Base-by-base conservation (phyloP, 2,888 invertebrate genomes). In the Halictus ligatus region DNA sequence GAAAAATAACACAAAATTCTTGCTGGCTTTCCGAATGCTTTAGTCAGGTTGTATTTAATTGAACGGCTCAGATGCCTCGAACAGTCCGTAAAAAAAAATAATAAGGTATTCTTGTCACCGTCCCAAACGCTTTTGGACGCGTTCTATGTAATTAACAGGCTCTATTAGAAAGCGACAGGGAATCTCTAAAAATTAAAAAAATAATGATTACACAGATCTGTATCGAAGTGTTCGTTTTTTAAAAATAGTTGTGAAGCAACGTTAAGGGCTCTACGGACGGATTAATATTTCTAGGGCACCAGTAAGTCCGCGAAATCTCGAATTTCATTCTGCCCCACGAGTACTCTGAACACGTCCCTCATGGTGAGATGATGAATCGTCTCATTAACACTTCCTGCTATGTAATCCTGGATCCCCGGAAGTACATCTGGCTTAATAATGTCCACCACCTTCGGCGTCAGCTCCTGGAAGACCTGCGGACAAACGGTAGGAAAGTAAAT, bases 401-500 rank as follows among this genome's bases (percentile, higher is more conserved):
- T 91, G 79, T 91, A 93, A 58, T 93, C 91, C 83, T 93, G 91
- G 75, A 94, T 93, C 46, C 87, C 91, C 12, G 94, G 94, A 76
- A 94, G 81, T 80, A 94, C 87, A 73, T 94, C 94, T 15, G 94
- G 94, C 79, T 94, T 94, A 73, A 94, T 90, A 64, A 94, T 90
- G 73, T 94, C 93, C 60, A 94, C 15, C n/a, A 92, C 93, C 78
- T 93, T 90, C 6, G 94, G 94, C 15, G 92, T 91, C 43, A 94
- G 80, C 60, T 94, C 92, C 71, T 92, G 89, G 35, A 94, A 92
- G 21, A 94, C 94, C 94, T 94, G 83, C 35, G 48, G 80, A 85
- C 35, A 71, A 77, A 77, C 12, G 15, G 0, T 15, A 21, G 1
- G 54, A 13, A 67, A 64, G 46, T 83, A 8, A 64, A 64, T 85